phyloP scores from a whole-genome alignment of 1,140 invertebrate genomes.

The Drosophila aff. region DNA sequence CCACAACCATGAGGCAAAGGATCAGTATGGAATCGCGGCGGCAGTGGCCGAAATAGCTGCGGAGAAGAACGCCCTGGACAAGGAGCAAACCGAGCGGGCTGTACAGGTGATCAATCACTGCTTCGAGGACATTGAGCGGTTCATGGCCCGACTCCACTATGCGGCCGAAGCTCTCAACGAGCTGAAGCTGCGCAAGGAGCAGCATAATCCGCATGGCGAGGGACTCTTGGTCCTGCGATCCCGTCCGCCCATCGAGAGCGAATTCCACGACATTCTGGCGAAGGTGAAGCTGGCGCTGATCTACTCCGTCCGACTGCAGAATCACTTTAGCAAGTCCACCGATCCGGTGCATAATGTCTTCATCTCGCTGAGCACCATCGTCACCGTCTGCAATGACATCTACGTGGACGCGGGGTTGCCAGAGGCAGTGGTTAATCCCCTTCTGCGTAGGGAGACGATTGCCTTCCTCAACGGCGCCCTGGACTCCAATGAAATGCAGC shows the following conservation, averaged over 20 bases:
- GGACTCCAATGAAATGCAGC: conserved; percentile 58
- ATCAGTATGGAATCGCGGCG: conserved; percentile 79
- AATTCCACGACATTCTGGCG: conserved; percentile 77
- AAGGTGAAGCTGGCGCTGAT: conserved; percentile 75
- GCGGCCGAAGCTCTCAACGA: conserved; percentile 75
- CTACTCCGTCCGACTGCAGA: conserved; percentile 69
- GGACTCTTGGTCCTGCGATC: conserved; percentile 72
- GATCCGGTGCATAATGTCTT: conserved; percentile 76
- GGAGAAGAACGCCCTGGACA: conserved; percentile 73
- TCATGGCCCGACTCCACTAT: conserved; percentile 77
- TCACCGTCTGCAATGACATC: conserved; percentile 76
- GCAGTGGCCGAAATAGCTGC: conserved; percentile 69
- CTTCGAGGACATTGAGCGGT: conserved; percentile 79
- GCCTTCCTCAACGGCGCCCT: conserved; percentile 54
- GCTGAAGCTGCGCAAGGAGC: conserved; percentile 68
- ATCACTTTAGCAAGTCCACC: conserved; percentile 64
- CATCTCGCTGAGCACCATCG: conserved; percentile 70
- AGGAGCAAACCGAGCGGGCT: conserved; percentile 73
- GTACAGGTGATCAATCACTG: conserved; percentile 79
- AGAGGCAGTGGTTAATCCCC: conserved; percentile 71
- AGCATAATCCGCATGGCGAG: conserved; percentile 78
- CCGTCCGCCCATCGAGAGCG: conserved; percentile 74
- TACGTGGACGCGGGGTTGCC: conserved; percentile 60
- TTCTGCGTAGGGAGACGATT: conserved; percentile 72
- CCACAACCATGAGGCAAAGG: conserved; percentile 63